A percentile compares a stretch with the other conserved stretches of the same genome.
These are phyloP conservation scores for Patiria pectinifera DNA, from an alignment of 53 echinoderm and acorn worm genomes.

Conservation along the genomic window DNA sequence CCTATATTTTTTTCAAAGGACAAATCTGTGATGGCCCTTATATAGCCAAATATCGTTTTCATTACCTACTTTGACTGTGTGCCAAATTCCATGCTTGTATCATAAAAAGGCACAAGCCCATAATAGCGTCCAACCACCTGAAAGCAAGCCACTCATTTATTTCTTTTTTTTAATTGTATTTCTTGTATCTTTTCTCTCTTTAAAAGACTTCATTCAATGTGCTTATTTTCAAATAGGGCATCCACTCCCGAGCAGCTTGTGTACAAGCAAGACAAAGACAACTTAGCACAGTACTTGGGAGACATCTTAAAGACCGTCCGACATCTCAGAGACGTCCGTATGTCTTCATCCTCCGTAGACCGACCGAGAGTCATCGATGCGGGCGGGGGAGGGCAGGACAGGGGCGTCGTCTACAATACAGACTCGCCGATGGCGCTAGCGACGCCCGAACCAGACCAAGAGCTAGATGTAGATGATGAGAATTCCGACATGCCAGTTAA, in stretches of 20 bases:
- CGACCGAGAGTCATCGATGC: background rate
- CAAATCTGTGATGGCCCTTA: no score
- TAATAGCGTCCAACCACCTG: no score
- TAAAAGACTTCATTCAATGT: background rate
- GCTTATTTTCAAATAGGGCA: background rate
- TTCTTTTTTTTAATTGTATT: no score
- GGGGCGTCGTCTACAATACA: background rate
- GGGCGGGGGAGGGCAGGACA: background rate
- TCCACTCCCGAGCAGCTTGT: conserved; percentile 40
- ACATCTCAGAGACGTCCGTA: background rate
- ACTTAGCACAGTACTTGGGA: background rate
- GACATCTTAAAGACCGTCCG: conserved; percentile 12
- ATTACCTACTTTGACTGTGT: no score
- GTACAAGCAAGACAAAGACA: conserved; percentile 33
- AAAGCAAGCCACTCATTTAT: no score
- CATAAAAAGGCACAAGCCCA: no score
- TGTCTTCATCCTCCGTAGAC: background rate
- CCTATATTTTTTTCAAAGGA: no score
- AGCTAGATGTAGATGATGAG: background rate
- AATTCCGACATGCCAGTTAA: background rate
- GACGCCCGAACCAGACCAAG: background rate
- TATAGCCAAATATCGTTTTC: no score
- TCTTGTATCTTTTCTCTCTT: no score
- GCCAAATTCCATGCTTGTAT: no score
- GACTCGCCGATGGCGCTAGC: background rate